Percentiles rank a stretch among this genome's conserved stretches.
These are phyloP conservation scores for Ormia ochracea DNA, from an alignment of 2,888 invertebrate genomes.

Conservation along the genomic window DNA sequence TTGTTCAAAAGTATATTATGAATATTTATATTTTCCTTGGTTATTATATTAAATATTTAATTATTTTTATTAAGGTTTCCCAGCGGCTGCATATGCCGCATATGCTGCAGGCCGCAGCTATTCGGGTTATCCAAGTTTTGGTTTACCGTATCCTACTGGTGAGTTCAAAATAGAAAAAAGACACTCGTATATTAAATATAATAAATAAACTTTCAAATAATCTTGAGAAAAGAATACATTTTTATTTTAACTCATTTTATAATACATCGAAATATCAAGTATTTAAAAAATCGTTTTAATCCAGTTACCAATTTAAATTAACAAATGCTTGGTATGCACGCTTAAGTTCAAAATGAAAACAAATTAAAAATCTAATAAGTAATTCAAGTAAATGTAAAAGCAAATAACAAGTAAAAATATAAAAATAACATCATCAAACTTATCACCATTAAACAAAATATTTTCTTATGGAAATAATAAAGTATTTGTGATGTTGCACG, in stretches of 20 bases:
- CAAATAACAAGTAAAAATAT: background rate
- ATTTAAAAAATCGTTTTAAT: background rate
- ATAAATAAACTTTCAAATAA: background rate
- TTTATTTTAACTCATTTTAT: background rate
- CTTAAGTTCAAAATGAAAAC: constrained; percentile 15
- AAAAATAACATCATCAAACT: background rate
- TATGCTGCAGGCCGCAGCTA: constrained; percentile 97
- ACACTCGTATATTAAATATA: background rate
- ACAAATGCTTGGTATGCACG: constrained; percentile 58
- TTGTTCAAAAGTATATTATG: too few relatives aligned
- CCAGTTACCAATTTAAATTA: constrained; percentile 33
- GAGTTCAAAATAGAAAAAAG: constrained; percentile 78
- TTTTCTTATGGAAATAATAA: background rate
- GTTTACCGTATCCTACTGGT: constrained; percentile 98
- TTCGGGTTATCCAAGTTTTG: constrained; percentile 98
- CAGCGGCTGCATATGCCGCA: constrained; percentile 95
- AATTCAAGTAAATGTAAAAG: background rate
- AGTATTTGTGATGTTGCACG: constrained; percentile 42
- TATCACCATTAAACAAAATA: background rate
- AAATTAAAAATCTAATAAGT: background rate
- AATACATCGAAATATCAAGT: background rate
- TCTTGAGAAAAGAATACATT: background rate
- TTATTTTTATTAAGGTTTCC: constrained; percentile 83
- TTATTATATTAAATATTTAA: background rate
- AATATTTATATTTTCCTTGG: too few relatives aligned